Conservation (phyloP, 2,797 vertebrate species). For the Sebastes taczanowskii region DNA sequence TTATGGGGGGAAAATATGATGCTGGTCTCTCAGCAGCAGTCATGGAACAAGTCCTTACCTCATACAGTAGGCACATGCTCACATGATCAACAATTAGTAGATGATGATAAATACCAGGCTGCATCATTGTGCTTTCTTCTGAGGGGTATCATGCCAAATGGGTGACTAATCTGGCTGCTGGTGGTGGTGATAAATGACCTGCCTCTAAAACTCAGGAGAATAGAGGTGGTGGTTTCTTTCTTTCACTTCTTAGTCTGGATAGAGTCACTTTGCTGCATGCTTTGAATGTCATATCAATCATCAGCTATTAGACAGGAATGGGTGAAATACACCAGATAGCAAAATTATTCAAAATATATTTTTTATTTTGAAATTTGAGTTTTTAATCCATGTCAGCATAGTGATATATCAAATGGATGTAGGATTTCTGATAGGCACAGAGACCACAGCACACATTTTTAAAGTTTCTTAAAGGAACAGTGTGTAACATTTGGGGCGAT, state of each 20-base stretch:
- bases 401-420: conserved; percentile 28
- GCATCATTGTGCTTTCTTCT: conserved; percentile 13
- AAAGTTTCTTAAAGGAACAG: conserved; percentile 5
- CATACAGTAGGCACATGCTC: conserved; percentile 34
- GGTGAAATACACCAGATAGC: not conserved
- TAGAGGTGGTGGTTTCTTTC: not conserved
- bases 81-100: conserved; percentile 25
- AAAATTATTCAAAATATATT: not conserved
- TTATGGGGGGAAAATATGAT: conserved; percentile 65
- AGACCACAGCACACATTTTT: conserved; percentile 51
- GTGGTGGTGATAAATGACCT: conserved; percentile 36
- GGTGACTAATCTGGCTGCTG: conserved; percentile 52
- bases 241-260: conserved; percentile 1
- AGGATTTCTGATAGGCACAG: conserved; percentile 30
- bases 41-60: conserved; percentile 54
- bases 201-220: conserved; percentile 12
- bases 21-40: conserved; percentile 29
- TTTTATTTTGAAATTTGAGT: not conserved
- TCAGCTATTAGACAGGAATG: not conserved
- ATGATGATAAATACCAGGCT: conserved; percentile 43
- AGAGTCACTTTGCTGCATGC: not conserved
- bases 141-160: conserved; percentile 24
- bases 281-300: conserved; percentile 2
- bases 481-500: too few relatives aligned
- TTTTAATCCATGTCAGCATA: not conserved